Evolutionary conservation across 2,888 invertebrate genomes (phyloP).

Genomic region (Xanthostigma xanthostigma): DNA sequence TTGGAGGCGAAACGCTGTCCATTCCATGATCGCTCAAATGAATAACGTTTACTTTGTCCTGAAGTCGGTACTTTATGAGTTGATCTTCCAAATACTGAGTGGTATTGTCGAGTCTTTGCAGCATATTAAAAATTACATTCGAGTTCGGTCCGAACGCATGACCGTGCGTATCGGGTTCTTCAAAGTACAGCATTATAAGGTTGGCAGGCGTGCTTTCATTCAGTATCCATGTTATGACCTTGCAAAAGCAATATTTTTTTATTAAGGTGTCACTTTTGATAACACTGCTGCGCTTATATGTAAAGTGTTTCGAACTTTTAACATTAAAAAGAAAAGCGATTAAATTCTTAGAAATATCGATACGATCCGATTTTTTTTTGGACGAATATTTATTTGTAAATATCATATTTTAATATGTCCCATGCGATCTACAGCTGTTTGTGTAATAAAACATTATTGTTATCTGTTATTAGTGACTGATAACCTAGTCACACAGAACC

Average conservation of each 20-base stretch:
- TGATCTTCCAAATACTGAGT: slow-evolving; percentile 39
- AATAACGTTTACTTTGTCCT: slow-evolving; percentile 42
- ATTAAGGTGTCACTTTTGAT: background rate
- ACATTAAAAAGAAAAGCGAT: too few species aligned
- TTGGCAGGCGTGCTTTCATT: slow-evolving; percentile 45
- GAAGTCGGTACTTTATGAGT: slow-evolving; percentile 33
- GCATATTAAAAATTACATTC: slow-evolving; percentile 22
- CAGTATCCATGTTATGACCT: slow-evolving; percentile 41
- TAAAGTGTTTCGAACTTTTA: too few species aligned
- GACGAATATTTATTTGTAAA: too few species aligned
- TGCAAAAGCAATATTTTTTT: slow-evolving; percentile 9
- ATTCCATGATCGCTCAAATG: slow-evolving; percentile 64
- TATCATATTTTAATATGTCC: too few species aligned
- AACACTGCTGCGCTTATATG: background rate
- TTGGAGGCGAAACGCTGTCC: slow-evolving; percentile 33
- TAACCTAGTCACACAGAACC: too few species aligned
- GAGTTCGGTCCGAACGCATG: slow-evolving; percentile 44
- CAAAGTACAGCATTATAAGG: slow-evolving; percentile 50
- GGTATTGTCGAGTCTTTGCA: slow-evolving; percentile 34
- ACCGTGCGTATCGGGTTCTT: slow-evolving; percentile 50
- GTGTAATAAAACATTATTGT: too few species aligned
- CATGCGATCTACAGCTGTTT: too few species aligned
- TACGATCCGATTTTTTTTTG: background rate
- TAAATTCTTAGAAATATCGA: background rate
- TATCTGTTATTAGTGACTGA: too few species aligned